Conservation (phyloP, 2,113 vertebrate species). For the Rafetus swinhoei region DNA sequence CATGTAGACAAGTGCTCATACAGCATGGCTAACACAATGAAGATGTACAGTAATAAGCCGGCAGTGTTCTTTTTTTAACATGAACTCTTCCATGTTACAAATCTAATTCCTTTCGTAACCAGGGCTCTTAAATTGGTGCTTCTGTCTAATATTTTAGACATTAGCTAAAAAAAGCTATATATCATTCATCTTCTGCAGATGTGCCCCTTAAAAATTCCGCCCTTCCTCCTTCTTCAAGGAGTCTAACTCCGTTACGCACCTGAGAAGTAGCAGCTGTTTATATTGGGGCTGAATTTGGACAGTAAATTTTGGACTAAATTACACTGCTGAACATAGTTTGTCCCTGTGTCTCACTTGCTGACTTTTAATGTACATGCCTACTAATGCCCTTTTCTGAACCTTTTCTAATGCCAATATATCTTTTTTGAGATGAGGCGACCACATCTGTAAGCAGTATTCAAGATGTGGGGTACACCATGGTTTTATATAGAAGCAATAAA, state of each 20-base stretch:
- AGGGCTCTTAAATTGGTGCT: not conserved
- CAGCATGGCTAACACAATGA: not conserved
- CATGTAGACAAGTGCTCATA: not conserved
- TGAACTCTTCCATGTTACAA: not conserved
- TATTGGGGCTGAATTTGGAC: not conserved
- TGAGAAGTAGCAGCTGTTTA: not conserved
- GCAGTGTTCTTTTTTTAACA: not conserved
- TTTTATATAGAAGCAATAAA: no score
- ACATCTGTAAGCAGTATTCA: no score
- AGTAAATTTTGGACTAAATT: not conserved
- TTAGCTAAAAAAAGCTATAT: not conserved
- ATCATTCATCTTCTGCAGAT: not conserved
- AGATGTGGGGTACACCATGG: no score
- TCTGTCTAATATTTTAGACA: not conserved
- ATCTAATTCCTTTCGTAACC: not conserved
- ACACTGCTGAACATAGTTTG: not conserved
- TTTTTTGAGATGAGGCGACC: no score
- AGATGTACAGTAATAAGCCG: fast-evolving
- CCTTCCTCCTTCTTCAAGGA: not conserved
- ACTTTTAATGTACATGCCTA: constrained; percentile 28
- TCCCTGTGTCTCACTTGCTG: not conserved
- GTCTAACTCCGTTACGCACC: not conserved
- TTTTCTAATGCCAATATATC: no score
- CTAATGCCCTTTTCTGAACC: not conserved
- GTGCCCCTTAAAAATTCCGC: not conserved